phyloP scores from a whole-genome alignment of 1,140 invertebrate genomes.

The Tetraneura akinire region DNA sequence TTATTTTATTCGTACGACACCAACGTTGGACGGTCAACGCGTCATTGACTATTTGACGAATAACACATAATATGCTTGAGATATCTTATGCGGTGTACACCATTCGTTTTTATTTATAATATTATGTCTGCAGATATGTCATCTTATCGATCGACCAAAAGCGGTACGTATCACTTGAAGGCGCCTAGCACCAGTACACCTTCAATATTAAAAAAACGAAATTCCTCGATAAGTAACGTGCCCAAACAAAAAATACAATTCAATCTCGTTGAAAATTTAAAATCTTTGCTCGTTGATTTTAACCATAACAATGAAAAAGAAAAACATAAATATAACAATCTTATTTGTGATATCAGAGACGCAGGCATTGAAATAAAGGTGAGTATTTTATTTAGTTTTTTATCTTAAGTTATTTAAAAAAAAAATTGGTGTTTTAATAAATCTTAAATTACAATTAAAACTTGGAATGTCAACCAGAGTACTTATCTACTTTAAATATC shows the following conservation, averaged over 20 bases:
- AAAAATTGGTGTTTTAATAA: not conserved
- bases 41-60: too few species aligned
- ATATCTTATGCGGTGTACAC: too few species aligned
- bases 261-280: slow-evolving; percentile 54
- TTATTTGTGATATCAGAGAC: slow-evolving; percentile 59
- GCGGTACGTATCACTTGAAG: not conserved
- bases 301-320: slow-evolving; percentile 53
- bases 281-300: slow-evolving; percentile 52
- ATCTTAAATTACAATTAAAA: not conserved
- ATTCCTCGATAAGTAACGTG: not conserved
- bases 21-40: too few species aligned
- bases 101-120: too few species aligned
- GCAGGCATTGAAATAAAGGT: slow-evolving; percentile 57
- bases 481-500: not conserved
- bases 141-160: slow-evolving; percentile 34
- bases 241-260: slow-evolving; percentile 58
- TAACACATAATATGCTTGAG: too few species aligned
- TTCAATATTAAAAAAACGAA: slow-evolving; percentile 32
- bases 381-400: slow-evolving; percentile 5
- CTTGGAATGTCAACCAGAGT: not conserved
- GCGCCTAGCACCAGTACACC: slow-evolving; percentile 30
- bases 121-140: slow-evolving; percentile 8
- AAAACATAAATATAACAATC: slow-evolving; percentile 58
- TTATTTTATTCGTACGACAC: too few species aligned
- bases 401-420: too few species aligned